phyloP scores from a whole-genome alignment of 2,797 vertebrate species.

The Podargus strigoides region DNA sequence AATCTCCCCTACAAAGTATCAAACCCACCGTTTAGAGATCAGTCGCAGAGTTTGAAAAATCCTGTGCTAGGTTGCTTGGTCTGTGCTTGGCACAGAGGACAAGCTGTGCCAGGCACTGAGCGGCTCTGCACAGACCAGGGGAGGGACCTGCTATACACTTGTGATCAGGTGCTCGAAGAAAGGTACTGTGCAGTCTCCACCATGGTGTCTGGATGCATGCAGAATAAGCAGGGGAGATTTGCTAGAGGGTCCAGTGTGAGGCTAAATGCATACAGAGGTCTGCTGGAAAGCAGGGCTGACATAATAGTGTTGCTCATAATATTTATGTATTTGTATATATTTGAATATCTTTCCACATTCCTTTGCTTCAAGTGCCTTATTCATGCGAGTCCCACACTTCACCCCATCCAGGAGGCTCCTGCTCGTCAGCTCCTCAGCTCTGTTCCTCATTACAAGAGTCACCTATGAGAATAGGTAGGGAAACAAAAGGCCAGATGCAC shows the following conservation, averaged over 20 bases:
- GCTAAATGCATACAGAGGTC: not conserved
- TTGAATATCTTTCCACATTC: not conserved
- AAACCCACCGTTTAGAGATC: not conserved
- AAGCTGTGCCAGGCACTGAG: not conserved
- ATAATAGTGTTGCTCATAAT: not conserved
- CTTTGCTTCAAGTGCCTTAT: not conserved
- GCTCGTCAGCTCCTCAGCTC: not conserved
- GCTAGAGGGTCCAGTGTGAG: not conserved
- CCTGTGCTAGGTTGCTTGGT: not conserved
- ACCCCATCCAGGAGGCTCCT: not conserved
- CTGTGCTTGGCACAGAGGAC: not conserved
- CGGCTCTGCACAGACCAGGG: not conserved
- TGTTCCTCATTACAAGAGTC: constrained; percentile 43
- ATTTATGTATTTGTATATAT: not conserved
- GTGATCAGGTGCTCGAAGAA: not conserved
- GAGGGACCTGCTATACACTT: not conserved
- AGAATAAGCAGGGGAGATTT: not conserved
- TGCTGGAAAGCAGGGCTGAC: not conserved
- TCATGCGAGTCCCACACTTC: not conserved
- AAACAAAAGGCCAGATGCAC: constrained; percentile 54
- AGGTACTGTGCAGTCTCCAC: not conserved
- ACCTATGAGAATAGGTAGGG: constrained; percentile 52
- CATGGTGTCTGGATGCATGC: accelerated
- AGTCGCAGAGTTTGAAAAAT: not conserved
- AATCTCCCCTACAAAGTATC: constrained; percentile 1